phyloP scores from a whole-genome alignment of 1,140 invertebrate species.

The Phocides pigmalion region DNA sequence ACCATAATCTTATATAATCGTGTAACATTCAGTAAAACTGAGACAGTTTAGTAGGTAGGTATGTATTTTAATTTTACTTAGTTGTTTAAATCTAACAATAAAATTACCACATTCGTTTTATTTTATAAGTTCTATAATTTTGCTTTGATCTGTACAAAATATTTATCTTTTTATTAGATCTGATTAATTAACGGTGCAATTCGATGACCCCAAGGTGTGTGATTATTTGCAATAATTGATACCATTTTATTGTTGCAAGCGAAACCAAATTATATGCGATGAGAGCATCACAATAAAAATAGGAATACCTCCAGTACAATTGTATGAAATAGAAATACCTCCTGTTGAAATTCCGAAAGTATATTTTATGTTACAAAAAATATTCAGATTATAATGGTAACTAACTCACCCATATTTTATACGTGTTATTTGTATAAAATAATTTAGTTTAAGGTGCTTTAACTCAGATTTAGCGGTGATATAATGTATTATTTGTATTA shows the following conservation, averaged over 20 bases:
- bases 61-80: constrained; percentile 66
- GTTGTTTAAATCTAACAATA: constrained; percentile 68
- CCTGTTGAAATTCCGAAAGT: constrained; percentile 74
- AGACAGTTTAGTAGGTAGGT: constrained; percentile 73
- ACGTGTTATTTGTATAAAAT: constrained; percentile 54
- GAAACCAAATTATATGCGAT: constrained; percentile 45
- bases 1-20: constrained; percentile 45
- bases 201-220: constrained; percentile 10
- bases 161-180: constrained; percentile 68
- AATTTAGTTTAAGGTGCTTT: constrained; percentile 73
- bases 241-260: constrained; percentile 17
- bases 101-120: constrained; percentile 68
- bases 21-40: constrained; percentile 60
- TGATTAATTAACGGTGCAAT: constrained; percentile 71
- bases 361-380: constrained; percentile 73
- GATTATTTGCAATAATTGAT: constrained; percentile 18
- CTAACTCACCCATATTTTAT: constrained; percentile 53
- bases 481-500: constrained; percentile 55
- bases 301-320: constrained; percentile 62
- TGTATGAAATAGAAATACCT: constrained; percentile 60
- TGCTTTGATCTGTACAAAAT: constrained; percentile 82
- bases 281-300: constrained; percentile 57
- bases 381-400: constrained; percentile 63
- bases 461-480: constrained; percentile 72
- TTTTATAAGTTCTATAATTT: constrained; percentile 79